These are phyloP conservation scores for Forbesichthys agassizii DNA, from an alignment of 2,113 vertebrate genomes.

Conservation along the genomic window DNA sequence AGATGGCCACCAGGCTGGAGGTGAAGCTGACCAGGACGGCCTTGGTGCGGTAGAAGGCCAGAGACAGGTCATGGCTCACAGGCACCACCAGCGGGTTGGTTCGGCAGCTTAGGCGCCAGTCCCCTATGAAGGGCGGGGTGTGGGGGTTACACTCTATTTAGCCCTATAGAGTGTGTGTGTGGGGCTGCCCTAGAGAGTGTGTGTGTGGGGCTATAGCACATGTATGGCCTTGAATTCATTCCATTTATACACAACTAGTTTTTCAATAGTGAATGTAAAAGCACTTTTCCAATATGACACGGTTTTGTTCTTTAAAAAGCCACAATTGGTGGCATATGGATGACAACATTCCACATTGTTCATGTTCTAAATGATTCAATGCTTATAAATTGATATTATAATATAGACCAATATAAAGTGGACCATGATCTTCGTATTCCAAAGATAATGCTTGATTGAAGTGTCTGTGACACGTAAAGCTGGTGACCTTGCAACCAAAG, in stretches of 20 bases:
- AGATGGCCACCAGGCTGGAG: conserved; percentile 91
- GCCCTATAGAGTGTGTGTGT: no score
- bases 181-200: no score
- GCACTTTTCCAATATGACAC: conserved; percentile 5
- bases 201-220: conserved; percentile 24
- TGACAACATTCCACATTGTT: not conserved
- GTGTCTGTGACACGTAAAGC: not conserved
- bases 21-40: conserved; percentile 90
- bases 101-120: conserved; percentile 95
- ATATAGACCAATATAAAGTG: not conserved
- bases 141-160: not conserved
- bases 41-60: conserved; percentile 96
- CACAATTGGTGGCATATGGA: conserved; percentile 2
- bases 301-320: conserved; percentile 5
- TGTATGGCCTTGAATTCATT: conserved; percentile 54
- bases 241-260: conserved; percentile 32
- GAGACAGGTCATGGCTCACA: conserved; percentile 95
- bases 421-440: conserved; percentile 30
- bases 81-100: conserved; percentile 97
- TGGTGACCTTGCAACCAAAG: conserved; percentile 46
- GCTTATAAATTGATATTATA: conserved; percentile 5
- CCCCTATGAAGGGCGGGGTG: conserved; percentile 76
- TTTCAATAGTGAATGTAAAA: conserved; percentile 21
- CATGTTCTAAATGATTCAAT: conserved; percentile 15
- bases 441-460: conserved; percentile 25